These are phyloP conservation scores for Helicorthomorpha holstii DNA, from an alignment of 1,140 invertebrate species.

Conservation along the genomic window DNA sequence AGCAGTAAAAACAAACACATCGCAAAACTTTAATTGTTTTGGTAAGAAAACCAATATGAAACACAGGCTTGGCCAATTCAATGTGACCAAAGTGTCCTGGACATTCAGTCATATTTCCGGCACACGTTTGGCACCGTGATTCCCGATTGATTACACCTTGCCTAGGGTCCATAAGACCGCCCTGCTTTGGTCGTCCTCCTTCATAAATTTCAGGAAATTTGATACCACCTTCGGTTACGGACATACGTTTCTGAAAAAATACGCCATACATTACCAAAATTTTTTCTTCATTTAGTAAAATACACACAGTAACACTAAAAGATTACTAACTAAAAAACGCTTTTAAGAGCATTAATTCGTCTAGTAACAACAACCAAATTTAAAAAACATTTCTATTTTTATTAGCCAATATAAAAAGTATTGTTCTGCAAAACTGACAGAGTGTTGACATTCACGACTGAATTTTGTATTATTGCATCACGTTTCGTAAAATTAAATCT, in stretches of 20 bases:
- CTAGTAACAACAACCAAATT: too few species aligned
- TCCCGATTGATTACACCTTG: slow-evolving; percentile 93
- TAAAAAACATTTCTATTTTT: too few species aligned
- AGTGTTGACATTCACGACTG: too few species aligned
- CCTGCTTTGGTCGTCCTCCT: slow-evolving; percentile 89
- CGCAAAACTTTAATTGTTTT: slow-evolving; percentile 92
- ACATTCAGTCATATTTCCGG: slow-evolving; percentile 94
- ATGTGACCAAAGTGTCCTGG: slow-evolving; percentile 99
- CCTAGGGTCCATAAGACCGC: slow-evolving; percentile 96
- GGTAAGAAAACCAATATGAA: slow-evolving; percentile 92
- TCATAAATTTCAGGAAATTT: slow-evolving; percentile 96
- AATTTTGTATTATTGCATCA: too few species aligned
- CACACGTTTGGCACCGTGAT: slow-evolving; percentile 92
- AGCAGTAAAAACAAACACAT: slow-evolving; percentile 97
- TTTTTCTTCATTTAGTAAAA: too few species aligned
- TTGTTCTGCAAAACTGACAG: too few species aligned
- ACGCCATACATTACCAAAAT: too few species aligned
- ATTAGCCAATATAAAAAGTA: too few species aligned
- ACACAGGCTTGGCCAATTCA: slow-evolving; percentile 95
- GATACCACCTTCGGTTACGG: slow-evolving; percentile 92
- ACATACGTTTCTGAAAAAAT: slow-evolving; percentile 73
- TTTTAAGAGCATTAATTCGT: too few species aligned
- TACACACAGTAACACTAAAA: too few species aligned
- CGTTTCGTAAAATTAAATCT: too few species aligned
- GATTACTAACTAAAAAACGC: too few species aligned